Percentiles rank a stretch among this genome's conserved stretches.
Evolutionary conservation across 2,797 vertebrate genomes (phyloP).

Genomic region (Hypotaenidia philippensis): DNA sequence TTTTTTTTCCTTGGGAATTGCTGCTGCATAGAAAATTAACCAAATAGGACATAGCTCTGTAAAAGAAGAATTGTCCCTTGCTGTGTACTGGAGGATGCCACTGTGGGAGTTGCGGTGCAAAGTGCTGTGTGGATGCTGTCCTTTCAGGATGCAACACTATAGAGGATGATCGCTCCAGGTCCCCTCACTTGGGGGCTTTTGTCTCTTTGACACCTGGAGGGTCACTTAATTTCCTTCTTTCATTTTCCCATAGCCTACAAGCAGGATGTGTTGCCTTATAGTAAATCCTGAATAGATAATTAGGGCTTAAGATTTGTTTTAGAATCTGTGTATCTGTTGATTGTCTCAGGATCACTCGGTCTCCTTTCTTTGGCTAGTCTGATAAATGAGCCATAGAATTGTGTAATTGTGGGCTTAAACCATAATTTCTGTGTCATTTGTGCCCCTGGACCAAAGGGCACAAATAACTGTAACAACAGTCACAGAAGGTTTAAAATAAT

Average conservation of each 20-base stretch:
- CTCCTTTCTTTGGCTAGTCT: background rate
- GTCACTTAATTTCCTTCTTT: background rate
- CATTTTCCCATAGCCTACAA: background rate
- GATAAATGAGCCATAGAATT: background rate
- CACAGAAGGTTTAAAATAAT: background rate
- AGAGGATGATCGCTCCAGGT: rapidly evolving
- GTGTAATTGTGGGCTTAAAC: background rate
- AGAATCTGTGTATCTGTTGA: background rate
- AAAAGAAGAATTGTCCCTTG: rapidly evolving
- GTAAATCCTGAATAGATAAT: background rate
- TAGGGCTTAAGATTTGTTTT: background rate
- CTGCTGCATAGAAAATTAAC: background rate
- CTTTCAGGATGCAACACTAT: background rate
- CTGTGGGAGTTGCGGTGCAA: background rate
- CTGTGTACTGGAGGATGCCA: background rate
- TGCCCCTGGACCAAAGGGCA: background rate
- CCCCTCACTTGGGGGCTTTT: background rate
- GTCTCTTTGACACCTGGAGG: background rate
- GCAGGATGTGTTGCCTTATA: background rate
- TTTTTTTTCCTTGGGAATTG: background rate
- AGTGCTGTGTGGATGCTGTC: background rate
- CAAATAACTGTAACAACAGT: background rate
- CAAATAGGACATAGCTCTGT: background rate
- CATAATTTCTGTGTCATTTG: background rate
- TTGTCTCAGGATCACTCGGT: background rate